Conservation (phyloP, 1,140 invertebrate species). For the Polyergus mexicanus region DNA sequence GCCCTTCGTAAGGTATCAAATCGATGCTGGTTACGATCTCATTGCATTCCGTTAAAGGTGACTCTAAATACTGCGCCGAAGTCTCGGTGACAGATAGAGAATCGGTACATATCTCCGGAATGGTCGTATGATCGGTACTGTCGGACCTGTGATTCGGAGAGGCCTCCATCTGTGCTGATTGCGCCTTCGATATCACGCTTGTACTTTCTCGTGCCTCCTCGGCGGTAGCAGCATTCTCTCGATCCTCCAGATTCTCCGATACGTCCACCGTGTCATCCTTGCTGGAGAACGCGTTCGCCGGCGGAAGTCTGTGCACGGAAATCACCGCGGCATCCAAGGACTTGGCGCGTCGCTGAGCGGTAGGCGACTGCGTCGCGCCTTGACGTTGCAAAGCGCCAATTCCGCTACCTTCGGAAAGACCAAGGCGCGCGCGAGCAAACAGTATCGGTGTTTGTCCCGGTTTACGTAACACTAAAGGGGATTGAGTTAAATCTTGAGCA, state of each 20-base stretch:
- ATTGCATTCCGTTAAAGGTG: conserved; percentile 83
- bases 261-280: conserved; percentile 94
- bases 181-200: conserved; percentile 50
- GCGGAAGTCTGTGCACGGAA: conserved; percentile 91
- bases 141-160: conserved; percentile 83
- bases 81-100: conserved; percentile 84
- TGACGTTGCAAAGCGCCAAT: conserved; percentile 91
- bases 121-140: conserved; percentile 81
- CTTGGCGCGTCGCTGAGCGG: conserved; percentile 91
- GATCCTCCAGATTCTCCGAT: conserved; percentile 89
- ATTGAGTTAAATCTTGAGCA: conserved; percentile 84
- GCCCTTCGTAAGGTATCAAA: conserved; percentile 81
- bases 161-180: conserved; percentile 72
- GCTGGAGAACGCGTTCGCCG: conserved; percentile 94
- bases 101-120: conserved; percentile 83
- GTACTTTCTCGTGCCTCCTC: background rate
- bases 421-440: conserved; percentile 92
- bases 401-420: conserved; percentile 93
- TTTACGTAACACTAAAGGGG: conserved; percentile 88
- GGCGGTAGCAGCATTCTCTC: conserved; percentile 79
- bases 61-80: conserved; percentile 83
- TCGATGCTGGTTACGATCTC: conserved; percentile 80
- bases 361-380: conserved; percentile 91
- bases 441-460: conserved; percentile 92
- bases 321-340: conserved; percentile 94